These are phyloP conservation scores for Lycocorax pyrrhopterus DNA, from an alignment of 2,113 vertebrate genomes.

Conservation along the genomic window DNA sequence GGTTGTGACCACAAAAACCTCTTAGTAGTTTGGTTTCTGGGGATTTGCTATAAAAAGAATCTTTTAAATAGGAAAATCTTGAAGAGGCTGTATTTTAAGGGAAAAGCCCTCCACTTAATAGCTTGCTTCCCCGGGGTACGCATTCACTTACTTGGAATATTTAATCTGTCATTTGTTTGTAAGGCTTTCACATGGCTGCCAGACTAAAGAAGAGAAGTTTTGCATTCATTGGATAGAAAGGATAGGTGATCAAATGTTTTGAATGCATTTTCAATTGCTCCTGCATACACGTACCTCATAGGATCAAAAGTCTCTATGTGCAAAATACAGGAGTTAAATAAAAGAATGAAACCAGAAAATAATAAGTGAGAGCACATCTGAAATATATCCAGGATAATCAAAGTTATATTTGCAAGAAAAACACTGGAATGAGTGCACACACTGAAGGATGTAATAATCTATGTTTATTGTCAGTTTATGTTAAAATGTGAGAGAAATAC, in stretches of 20 bases:
- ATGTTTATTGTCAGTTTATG: neutral
- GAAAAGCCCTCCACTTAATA: neutral
- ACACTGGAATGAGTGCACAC: neutral
- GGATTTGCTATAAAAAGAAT: neutral
- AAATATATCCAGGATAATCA: neutral
- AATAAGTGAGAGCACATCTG: neutral
- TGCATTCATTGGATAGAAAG: neutral
- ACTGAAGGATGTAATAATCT: neutral
- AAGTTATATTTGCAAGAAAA: neutral
- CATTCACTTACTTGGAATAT: neutral
- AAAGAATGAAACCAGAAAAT: neutral
- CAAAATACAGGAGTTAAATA: neutral
- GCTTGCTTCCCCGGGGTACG: neutral
- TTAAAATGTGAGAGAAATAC: neutral
- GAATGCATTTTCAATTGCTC: neutral
- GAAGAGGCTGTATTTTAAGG: neutral
- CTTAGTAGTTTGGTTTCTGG: neutral
- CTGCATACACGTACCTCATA: neutral
- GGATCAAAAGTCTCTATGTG: neutral
- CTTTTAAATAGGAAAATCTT: neutral
- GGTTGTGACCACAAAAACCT: neutral
- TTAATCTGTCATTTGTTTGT: neutral
- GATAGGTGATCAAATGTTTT: neutral
- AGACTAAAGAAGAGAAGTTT: neutral
- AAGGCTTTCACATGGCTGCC: neutral